These are phyloP conservation scores for Halcyon smyrnensis DNA, from an alignment of 2,797 vertebrate genomes.

Conservation along the genomic window DNA sequence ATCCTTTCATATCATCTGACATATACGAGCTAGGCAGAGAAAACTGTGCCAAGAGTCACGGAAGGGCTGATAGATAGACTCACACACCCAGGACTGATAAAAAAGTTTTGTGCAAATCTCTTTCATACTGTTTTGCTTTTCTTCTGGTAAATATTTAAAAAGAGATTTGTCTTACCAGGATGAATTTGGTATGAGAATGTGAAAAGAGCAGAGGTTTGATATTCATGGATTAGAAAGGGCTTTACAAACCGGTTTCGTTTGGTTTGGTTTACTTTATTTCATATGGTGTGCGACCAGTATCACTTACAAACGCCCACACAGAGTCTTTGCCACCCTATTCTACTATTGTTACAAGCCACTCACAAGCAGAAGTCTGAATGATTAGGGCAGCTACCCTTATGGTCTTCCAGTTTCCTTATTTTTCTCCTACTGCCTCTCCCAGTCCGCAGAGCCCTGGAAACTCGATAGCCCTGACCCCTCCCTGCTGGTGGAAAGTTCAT, in stretches of 20 bases:
- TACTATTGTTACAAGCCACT: background rate
- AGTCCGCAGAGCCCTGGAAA: background rate
- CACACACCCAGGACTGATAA: background rate
- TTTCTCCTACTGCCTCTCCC: background rate
- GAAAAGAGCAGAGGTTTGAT: background rate
- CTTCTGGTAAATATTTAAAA: constrained; percentile 55
- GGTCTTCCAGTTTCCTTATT: background rate
- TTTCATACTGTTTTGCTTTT: constrained; percentile 9
- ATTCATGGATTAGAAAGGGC: background rate
- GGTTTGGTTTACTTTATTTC: background rate
- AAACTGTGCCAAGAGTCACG: background rate
- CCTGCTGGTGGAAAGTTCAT: constrained; percentile 1
- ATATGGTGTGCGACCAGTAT: background rate
- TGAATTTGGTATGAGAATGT: background rate
- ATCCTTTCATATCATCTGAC: constrained; percentile 20
- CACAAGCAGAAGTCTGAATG: background rate
- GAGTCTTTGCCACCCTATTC: background rate
- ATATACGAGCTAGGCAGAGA: background rate
- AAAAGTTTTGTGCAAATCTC: constrained; percentile 13
- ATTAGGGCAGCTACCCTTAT: background rate
- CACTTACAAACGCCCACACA: background rate
- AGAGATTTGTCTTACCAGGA: constrained; percentile 1
- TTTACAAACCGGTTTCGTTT: background rate
- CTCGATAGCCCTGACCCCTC: background rate
- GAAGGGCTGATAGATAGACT: constrained; percentile 24